Evolutionary conservation across 1,140 invertebrate genomes (phyloP), one percentile per base, ranked within the genome.

Genomic region (Drosophila burlai): DNA sequence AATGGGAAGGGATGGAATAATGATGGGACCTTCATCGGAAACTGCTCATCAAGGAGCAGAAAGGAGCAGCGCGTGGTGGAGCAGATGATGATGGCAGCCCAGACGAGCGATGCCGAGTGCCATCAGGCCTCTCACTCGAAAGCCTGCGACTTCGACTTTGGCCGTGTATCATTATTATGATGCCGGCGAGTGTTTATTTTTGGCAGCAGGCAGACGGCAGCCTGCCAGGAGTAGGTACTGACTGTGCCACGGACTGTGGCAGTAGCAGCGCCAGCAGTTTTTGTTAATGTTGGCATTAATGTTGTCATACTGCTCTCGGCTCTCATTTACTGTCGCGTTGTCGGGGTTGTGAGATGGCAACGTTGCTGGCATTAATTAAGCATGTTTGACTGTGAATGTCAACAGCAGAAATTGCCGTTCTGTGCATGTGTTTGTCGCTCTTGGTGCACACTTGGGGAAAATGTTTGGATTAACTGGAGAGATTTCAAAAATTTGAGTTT

Each of bases 311-410:
- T 66, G 67, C 65, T 62, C 67, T 40, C 55, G 69, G 68, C 69
- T 80, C 86, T 80, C 80, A 76, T 81, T 67, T 84, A 90, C 75
- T 72, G 72, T 66, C 73, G 69, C 58, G 78, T 45, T 64, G 52
- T 59, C 31, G 40, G 72, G 42, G 54, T 59, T 29, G 38, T 40
- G 24, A 46, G 84, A 87, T 76, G 83, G 72, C 66, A 63, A 66
- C 81, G 60, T 65, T 84, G 64, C 75, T 79, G 87, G 83, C 87
- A 91, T 91, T 91, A 91, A 91, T 91, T 91, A 91, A 91, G 89
- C 89, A 86, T 91, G 89, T 91, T 91, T 90, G 84, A 87, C 85
- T 87, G 87, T 68, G 83, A 90, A 91, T 91, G 83, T 90, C 90
- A 91, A 84, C 84, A 83, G 83, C 87, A 81, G 80, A 76, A 81